Conservation (phyloP, 30 jellyfish, hydroid and myxozoan species). For the Pelagia noctiluca region DNA sequence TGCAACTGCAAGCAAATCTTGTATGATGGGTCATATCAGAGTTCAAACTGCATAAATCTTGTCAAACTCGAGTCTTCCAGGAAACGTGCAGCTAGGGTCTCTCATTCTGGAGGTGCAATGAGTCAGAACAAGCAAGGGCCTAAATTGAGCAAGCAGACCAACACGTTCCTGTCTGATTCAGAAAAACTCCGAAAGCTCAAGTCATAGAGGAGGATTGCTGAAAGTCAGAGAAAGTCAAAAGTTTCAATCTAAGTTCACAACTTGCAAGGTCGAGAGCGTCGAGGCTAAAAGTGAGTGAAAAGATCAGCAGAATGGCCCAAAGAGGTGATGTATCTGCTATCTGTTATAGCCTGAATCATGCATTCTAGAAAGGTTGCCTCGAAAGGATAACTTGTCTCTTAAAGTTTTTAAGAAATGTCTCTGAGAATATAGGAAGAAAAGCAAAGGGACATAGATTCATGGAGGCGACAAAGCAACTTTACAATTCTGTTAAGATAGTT, state of each 20-base stretch:
- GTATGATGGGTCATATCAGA: background rate
- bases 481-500: slow-evolving; percentile 11
- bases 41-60: background rate
- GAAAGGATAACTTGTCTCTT: too few species aligned
- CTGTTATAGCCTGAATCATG: slow-evolving; percentile 12
- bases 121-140: slow-evolving; percentile 9
- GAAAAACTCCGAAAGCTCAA: slow-evolving; percentile 12
- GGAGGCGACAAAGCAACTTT: slow-evolving; percentile 7
- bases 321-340: slow-evolving; percentile 18
- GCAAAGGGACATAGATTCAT: slow-evolving; percentile 13
- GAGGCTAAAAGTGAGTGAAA: background rate
- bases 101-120: slow-evolving; percentile 17
- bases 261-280: too few species aligned
- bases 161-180: slow-evolving; percentile 17
- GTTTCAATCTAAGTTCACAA: too few species aligned
- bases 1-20: background rate
- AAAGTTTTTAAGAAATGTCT: too few species aligned
- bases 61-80: slow-evolving; percentile 4
- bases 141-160: slow-evolving; percentile 3
- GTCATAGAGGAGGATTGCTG: background rate
- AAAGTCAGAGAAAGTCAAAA: background rate
- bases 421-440: slow-evolving; percentile 3
- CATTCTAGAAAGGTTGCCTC: slow-evolving; percentile 7
- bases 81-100: too few species aligned
- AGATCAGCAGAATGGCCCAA: slow-evolving; percentile 13